These are phyloP conservation scores for Phrynocephalus vlangalii DNA, from an alignment of 2,797 vertebrate species.

Conservation along the genomic window DNA sequence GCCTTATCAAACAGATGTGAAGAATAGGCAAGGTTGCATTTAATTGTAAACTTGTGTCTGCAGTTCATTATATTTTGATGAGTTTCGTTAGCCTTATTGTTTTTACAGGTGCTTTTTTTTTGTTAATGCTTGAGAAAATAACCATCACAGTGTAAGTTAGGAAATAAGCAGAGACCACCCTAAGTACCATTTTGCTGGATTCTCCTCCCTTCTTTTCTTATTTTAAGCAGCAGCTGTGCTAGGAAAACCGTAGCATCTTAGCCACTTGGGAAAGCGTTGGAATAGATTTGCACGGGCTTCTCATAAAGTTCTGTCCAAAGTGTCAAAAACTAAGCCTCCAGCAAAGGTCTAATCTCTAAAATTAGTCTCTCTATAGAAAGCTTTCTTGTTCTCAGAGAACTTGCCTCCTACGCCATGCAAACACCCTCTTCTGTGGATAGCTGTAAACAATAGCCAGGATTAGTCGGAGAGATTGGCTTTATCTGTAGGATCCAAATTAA, in stretches of 20 bases:
- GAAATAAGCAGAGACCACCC: not conserved
- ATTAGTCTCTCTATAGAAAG: conserved; percentile 18
- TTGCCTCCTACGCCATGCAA: conserved; percentile 27
- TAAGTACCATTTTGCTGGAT: not conserved
- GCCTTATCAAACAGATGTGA: not conserved
- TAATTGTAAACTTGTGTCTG: too few species aligned
- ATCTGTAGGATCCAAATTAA: conserved; percentile 32
- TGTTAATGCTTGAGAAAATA: too few species aligned
- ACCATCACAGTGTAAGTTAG: too few species aligned
- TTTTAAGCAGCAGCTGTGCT: not conserved
- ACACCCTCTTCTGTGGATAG: conserved; percentile 31
- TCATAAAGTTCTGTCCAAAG: not conserved
- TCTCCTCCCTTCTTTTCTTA: not conserved
- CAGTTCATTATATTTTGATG: too few species aligned
- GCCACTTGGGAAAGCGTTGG: not conserved
- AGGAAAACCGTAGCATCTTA: not conserved
- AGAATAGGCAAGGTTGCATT: not conserved
- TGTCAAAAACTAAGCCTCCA: conserved; percentile 17
- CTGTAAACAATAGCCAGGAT: conserved; percentile 27
- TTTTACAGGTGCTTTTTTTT: too few species aligned
- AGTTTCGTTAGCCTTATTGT: too few species aligned
- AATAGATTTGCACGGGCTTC: not conserved
- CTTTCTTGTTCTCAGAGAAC: not conserved
- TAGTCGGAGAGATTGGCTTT: conserved; percentile 32
- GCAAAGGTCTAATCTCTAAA: conserved; percentile 16